These are phyloP conservation scores for Crotalus horridus DNA, from an alignment of 2,113 vertebrate species.

Conservation along the genomic window DNA sequence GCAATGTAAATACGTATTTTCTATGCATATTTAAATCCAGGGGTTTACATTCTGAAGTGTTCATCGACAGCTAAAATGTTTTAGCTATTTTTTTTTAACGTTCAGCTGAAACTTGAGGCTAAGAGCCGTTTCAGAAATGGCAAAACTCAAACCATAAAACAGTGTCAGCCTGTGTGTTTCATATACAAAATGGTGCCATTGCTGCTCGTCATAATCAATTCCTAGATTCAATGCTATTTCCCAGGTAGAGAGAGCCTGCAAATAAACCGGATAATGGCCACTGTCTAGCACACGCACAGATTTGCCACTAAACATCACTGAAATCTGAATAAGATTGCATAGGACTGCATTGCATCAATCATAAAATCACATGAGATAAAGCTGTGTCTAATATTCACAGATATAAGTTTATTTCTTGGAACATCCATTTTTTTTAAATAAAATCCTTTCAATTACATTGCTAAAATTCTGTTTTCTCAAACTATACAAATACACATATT, in stretches of 20 bases:
- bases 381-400: background rate
- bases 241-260: background rate
- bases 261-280: background rate
- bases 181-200: background rate
- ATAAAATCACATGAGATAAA: background rate
- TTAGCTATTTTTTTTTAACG: background rate
- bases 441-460: background rate
- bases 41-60: conserved; percentile 41
- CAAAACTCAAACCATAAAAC: background rate
- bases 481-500: background rate
- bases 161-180: background rate
- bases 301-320: background rate
- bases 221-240: background rate
- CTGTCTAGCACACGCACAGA: background rate
- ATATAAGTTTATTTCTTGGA: background rate
- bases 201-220: background rate
- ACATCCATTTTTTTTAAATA: background rate
- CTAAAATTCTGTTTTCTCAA: background rate
- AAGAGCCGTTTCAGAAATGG: background rate
- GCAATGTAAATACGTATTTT: background rate
- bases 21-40: background rate
- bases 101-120: background rate
- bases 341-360: background rate
- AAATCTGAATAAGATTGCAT: background rate
- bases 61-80: conserved; percentile 14